phyloP scores from a whole-genome alignment of 23 tunicate species.

The Corella eumyota region DNA sequence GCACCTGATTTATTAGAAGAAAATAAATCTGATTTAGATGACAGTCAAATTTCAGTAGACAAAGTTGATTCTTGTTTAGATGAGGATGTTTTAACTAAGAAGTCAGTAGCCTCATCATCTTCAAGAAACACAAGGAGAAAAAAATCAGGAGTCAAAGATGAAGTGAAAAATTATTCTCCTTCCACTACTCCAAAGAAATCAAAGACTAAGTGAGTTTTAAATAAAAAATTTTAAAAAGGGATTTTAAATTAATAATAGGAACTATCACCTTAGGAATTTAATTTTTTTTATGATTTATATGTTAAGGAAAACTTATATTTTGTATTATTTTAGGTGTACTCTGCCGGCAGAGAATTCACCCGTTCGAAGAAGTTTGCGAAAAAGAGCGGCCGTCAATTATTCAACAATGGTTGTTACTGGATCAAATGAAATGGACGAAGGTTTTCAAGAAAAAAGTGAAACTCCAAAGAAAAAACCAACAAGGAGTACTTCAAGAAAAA shows the following conservation, averaged over 20 bases:
- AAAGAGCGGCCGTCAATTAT: conserved; percentile 25
- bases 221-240: no score
- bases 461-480: background rate
- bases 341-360: background rate
- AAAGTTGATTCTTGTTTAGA: no score
- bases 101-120: background rate
- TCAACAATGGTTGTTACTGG: conserved; percentile 13
- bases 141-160: background rate
- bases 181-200: background rate
- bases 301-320: no score
- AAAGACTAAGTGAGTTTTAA: no score
- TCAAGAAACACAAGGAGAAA: background rate
- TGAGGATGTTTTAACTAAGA: background rate
- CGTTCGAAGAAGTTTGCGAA: conserved; percentile 21
- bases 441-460: background rate
- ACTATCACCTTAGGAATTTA: no score
- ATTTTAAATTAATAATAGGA: no score
- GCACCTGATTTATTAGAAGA: no score
- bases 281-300: no score
- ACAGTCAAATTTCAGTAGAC: no score
- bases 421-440: background rate
- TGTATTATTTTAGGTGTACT: background rate
- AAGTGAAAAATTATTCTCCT: background rate
- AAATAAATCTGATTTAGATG: no score
- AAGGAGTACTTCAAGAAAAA: no score